phyloP scores from a whole-genome alignment of 2,888 invertebrate genomes.

The Opisthograptis luteolata region DNA sequence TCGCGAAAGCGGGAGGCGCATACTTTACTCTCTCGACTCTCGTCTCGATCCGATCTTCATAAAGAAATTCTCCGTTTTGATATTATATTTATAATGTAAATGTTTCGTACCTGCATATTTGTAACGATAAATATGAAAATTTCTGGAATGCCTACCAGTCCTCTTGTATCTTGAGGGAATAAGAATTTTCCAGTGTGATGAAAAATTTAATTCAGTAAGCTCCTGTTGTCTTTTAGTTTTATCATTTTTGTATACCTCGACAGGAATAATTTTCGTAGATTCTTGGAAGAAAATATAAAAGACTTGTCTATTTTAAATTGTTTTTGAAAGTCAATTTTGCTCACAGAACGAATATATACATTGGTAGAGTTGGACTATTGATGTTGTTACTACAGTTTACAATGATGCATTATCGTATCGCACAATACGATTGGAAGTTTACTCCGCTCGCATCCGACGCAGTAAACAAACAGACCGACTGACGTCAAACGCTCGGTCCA shows the following conservation, averaged over 20 bases:
- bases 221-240: constrained; percentile 39
- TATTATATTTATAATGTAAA: constrained; percentile 84
- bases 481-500: constrained; percentile 66
- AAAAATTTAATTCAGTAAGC: constrained; percentile 60
- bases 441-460: constrained; percentile 68
- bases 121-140: constrained; percentile 85
- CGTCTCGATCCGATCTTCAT: constrained; percentile 82
- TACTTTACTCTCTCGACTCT: constrained; percentile 77
- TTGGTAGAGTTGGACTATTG: neutral
- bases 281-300: too few species aligned
- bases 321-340: too few species aligned
- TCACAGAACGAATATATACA: too few species aligned
- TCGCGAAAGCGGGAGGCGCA: constrained; percentile 62
- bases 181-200: constrained; percentile 74
- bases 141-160: constrained; percentile 78
- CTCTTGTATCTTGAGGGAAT: constrained; percentile 69
- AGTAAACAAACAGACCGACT: constrained; percentile 69
- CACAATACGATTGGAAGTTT: constrained; percentile 75
- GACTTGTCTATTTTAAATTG: too few species aligned
- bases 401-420: constrained; percentile 54
- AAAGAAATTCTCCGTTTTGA: constrained; percentile 84
- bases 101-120: constrained; percentile 85
- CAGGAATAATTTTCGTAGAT: too few species aligned
- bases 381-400: constrained; percentile 36
- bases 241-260: too few species aligned